Conservation (phyloP, 2,113 vertebrate genomes). For the Benitochromis conjunctus region DNA sequence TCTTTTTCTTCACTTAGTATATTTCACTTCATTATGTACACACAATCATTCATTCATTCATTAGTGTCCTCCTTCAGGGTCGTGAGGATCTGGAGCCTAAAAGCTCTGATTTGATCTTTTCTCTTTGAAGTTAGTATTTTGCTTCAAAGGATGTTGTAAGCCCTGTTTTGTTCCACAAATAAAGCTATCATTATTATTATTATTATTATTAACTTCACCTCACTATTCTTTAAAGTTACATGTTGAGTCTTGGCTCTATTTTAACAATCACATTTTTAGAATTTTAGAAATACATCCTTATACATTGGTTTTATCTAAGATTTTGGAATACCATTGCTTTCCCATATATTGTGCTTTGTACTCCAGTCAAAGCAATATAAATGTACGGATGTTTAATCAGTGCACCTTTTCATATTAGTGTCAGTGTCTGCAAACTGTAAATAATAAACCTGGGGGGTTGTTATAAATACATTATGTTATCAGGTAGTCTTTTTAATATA, state of each 20-base stretch:
- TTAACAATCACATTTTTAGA: neutral
- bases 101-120: neutral
- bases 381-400: no score
- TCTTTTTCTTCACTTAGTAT: neutral
- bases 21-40: neutral
- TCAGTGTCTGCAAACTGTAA: no score
- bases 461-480: no score
- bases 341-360: no score
- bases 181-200: fast-evolving
- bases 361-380: no score
- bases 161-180: neutral
- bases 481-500: no score
- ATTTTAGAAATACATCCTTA: neutral
- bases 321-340: no score
- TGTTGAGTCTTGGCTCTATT: neutral
- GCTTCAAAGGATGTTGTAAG: neutral
- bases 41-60: neutral
- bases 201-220: neutral
- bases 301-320: no score
- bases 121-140: neutral
- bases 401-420: no score
- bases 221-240: neutral
- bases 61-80: neutral
- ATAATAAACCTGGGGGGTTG: no score
- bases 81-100: neutral